Evolutionary conservation across 1,140 invertebrate species (phyloP).

Genomic region (Augochlora pura): DNA sequence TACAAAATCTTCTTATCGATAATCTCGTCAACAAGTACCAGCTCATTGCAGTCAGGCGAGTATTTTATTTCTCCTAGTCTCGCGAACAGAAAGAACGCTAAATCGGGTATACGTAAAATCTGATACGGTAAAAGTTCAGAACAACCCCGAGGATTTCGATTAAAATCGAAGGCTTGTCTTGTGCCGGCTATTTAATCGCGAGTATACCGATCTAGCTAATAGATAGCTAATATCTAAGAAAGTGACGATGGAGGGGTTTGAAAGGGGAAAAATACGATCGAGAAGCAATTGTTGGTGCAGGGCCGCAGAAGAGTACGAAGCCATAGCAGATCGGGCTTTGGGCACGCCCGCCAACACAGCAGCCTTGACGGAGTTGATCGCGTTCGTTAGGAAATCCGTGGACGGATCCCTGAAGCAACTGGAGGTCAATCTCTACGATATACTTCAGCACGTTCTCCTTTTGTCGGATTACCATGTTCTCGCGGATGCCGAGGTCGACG

Average conservation of each 20-base stretch:
- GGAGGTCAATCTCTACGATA: slow-evolving; percentile 87
- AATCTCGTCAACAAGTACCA: slow-evolving; percentile 90
- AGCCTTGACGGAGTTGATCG: slow-evolving; percentile 90
- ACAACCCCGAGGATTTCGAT: no score
- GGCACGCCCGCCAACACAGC: slow-evolving; percentile 90
- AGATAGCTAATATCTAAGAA: no score
- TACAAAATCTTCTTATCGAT: slow-evolving; percentile 86
- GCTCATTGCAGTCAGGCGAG: slow-evolving; percentile 86
- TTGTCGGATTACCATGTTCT: slow-evolving; percentile 89
- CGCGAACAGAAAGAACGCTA: no score
- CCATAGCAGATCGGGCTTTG: slow-evolving; percentile 88
- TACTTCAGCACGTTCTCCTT: slow-evolving; percentile 86
- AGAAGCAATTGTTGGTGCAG: slow-evolving; percentile 77
- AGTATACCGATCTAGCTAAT: no score
- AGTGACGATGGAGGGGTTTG: background rate
- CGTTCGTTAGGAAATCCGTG: slow-evolving; percentile 88
- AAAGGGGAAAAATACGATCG: background rate
- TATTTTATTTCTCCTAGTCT: slow-evolving; percentile 19
- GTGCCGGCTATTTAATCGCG: background rate
- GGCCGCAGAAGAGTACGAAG: slow-evolving; percentile 90
- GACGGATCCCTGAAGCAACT: slow-evolving; percentile 86
- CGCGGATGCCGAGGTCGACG: slow-evolving; percentile 89
- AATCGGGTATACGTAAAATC: no score
- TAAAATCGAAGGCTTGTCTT: no score
- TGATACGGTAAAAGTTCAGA: no score